phyloP scores from a whole-genome alignment of 2,797 vertebrate species.

The Coregonus sp. region DNA sequence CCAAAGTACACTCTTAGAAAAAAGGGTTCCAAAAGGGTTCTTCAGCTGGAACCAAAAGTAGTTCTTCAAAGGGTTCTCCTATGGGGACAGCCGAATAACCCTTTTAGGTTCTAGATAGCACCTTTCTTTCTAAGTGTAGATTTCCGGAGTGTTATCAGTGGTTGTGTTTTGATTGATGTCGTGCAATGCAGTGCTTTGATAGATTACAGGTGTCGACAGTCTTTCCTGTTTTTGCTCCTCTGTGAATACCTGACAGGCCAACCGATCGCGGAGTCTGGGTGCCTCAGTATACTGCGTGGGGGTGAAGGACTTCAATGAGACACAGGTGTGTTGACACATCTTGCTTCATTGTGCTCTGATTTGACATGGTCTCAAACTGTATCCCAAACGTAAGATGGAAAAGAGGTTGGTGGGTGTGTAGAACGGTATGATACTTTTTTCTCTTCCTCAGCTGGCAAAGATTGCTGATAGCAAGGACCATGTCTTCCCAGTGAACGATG shows the following conservation, averaged over 20 bases:
- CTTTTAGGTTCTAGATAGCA: too few species aligned
- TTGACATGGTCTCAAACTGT: constrained; percentile 2
- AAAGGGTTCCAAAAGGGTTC: too few species aligned
- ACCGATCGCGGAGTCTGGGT: constrained; percentile 91
- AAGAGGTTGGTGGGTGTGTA: not conserved
- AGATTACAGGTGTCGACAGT: constrained; percentile 56
- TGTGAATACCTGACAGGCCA: constrained; percentile 81
- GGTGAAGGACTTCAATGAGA: constrained; percentile 99
- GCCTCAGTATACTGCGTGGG: constrained; percentile 96
- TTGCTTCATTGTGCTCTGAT: constrained; percentile 6
- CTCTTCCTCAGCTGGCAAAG: constrained; percentile 84
- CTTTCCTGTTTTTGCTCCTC: constrained; percentile 57
- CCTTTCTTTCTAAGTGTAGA: too few species aligned
- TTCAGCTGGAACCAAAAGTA: too few species aligned
- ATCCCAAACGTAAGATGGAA: not conserved
- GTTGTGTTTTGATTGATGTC: constrained; percentile 37
- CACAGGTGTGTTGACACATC: constrained; percentile 81
- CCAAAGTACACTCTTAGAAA: too few species aligned
- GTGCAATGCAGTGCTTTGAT: constrained; percentile 54
- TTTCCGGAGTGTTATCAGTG: not conserved
- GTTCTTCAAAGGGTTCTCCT: too few species aligned
- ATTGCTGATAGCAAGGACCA: constrained; percentile 72
- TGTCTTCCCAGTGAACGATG: constrained; percentile 96
- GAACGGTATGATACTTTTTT: not conserved
- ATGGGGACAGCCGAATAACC: too few species aligned